Evolutionary conservation across 2,888 invertebrate species (phyloP).

Genomic region (Stratiomys singularior): DNA sequence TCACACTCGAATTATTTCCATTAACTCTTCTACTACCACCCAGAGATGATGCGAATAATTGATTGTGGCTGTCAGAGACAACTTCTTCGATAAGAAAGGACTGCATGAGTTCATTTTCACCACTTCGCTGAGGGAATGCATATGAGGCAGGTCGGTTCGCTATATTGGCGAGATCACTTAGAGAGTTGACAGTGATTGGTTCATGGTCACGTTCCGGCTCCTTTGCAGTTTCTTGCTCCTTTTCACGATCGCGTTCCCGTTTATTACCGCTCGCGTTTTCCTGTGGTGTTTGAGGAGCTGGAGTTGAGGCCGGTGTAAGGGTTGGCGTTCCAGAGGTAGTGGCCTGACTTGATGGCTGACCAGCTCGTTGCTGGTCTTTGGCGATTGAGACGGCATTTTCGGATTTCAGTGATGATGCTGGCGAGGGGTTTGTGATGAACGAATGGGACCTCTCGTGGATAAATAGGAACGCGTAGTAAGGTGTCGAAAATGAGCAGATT

Average conservation of each 20-base stretch:
- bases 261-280: constrained; percentile 55
- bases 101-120: constrained; percentile 78
- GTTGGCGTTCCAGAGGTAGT: constrained; percentile 65
- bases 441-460: constrained; percentile 90
- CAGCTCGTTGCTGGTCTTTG: constrained; percentile 69
- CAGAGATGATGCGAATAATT: background rate
- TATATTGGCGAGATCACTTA: constrained; percentile 62
- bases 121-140: constrained; percentile 70
- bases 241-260: constrained; percentile 33
- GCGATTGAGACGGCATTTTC: constrained; percentile 67
- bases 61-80: constrained; percentile 55
- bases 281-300: constrained; percentile 56
- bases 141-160: constrained; percentile 70
- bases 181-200: constrained; percentile 38
- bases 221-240: background rate
- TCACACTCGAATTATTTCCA: constrained; percentile 6
- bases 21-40: constrained; percentile 49
- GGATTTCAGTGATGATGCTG: constrained; percentile 58
- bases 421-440: constrained; percentile 59
- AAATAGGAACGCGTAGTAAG: constrained; percentile 88
- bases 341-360: constrained; percentile 67
- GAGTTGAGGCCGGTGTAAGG: constrained; percentile 61
- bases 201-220: background rate
- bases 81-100: constrained; percentile 86
- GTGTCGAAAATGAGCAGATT: constrained; percentile 88